These are phyloP conservation scores for Acanthurus tractus DNA, from an alignment of 2,797 vertebrate genomes.

Conservation along the genomic window DNA sequence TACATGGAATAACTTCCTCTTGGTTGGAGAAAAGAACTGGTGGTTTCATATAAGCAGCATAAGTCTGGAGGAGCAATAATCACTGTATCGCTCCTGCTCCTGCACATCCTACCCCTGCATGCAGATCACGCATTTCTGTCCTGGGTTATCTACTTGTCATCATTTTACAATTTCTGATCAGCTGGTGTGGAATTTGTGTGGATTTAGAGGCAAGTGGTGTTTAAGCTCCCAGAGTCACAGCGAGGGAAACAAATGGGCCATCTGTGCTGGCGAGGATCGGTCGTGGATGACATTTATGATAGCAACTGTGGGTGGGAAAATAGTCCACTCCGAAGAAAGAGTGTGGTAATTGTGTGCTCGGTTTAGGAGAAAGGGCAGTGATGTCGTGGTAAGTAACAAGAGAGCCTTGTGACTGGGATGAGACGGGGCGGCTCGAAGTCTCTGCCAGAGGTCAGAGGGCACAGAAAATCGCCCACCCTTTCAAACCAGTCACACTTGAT, in stretches of 20 bases:
- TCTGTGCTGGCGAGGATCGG: conserved; percentile 50
- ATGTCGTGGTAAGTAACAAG: conserved; percentile 64
- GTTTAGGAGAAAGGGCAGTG: conserved; percentile 58
- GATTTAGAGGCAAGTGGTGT: conserved; percentile 21
- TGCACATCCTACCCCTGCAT: conserved; percentile 38
- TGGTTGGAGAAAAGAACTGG: neutral
- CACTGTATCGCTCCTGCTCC: neutral
- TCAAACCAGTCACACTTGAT: conserved; percentile 53
- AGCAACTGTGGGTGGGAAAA: conserved; percentile 58
- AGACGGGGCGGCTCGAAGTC: conserved; percentile 58
- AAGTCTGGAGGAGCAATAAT: neutral
- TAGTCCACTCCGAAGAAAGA: conserved; percentile 40
- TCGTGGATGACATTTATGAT: conserved; percentile 58
- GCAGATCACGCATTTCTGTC: conserved; percentile 21
- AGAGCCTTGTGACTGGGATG: conserved; percentile 65
- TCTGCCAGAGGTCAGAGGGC: conserved; percentile 62
- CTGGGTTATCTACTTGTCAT: conserved; percentile 33
- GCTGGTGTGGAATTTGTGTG: conserved; percentile 39
- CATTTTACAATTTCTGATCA: conserved; percentile 40
- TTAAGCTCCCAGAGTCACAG: conserved; percentile 5
- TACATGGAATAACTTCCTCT: neutral
- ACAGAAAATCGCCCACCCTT: conserved; percentile 39
- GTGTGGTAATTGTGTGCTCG: conserved; percentile 53
- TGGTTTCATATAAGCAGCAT: conserved; percentile 10
- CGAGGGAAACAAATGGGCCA: conserved; percentile 61